These are phyloP conservation scores for Melipona beecheii DNA, from an alignment of 2,888 invertebrate genomes.

Conservation along the genomic window DNA sequence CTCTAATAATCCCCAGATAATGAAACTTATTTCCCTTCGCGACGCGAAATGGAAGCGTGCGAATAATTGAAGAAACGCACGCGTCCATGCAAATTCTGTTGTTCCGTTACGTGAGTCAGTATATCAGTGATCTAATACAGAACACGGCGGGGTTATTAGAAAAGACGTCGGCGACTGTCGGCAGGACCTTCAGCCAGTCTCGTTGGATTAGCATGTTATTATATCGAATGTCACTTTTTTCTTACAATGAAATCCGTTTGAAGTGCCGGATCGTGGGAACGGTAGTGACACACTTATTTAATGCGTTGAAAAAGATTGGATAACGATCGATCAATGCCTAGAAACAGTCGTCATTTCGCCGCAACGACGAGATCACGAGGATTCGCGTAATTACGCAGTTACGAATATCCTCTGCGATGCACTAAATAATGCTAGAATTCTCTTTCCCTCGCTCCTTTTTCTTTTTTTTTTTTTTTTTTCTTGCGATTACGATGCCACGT, in stretches of 20 bases:
- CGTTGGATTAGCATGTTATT: conserved; percentile 65
- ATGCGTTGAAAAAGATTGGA: conserved; percentile 53
- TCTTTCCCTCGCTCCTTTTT: neutral
- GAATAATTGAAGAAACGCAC: neutral
- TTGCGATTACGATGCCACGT: neutral
- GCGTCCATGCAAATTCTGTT: conserved; percentile 36
- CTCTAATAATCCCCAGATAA: neutral
- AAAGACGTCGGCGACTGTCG: conserved; percentile 40
- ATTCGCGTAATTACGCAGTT: conserved; percentile 34
- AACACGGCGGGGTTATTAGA: conserved; percentile 22
- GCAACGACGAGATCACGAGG: neutral
- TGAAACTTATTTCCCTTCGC: neutral
- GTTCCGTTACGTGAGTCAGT: conserved; percentile 30
- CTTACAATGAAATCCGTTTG: conserved; percentile 38
- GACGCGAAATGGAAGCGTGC: neutral
- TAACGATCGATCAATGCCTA: conserved; percentile 56
- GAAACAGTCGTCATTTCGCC: conserved; percentile 28
- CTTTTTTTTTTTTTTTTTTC: too few species aligned
- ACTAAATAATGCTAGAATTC: neutral
- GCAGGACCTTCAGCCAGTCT: conserved; percentile 57
- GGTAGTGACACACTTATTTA: conserved; percentile 72
- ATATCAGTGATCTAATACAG: conserved; percentile 45
- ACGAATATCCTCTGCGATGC: conserved; percentile 15
- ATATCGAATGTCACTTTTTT: conserved; percentile 63
- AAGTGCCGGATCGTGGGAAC: conserved; percentile 71